These are phyloP conservation scores for Gymnothorax javanicus DNA, from an alignment of 2,797 vertebrate genomes.

Conservation along the genomic window DNA sequence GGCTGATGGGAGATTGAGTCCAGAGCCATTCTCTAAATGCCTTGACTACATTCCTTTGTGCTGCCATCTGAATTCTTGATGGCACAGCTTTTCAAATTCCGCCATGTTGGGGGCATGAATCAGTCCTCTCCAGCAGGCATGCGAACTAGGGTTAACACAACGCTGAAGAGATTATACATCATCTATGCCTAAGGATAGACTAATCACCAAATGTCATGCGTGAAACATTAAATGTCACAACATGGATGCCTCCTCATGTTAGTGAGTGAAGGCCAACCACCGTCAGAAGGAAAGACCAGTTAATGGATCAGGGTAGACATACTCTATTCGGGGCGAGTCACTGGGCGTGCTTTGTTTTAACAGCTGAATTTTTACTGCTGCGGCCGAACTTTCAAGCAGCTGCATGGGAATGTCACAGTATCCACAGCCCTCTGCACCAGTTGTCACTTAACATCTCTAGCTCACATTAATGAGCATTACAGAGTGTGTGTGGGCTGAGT, in stretches of 20 bases:
- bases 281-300: background rate
- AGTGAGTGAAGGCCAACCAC: background rate
- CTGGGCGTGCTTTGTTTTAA: background rate
- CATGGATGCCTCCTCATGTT: background rate
- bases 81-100: background rate
- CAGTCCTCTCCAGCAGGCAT: background rate
- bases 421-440: background rate
- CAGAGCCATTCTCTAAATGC: background rate
- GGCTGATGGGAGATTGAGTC: background rate
- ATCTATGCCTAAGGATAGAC: background rate
- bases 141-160: background rate
- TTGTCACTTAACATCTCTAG: background rate
- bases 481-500: no score
- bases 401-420: background rate
- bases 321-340: background rate
- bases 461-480: background rate
- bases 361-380: background rate
- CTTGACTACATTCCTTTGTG: background rate
- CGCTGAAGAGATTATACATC: background rate
- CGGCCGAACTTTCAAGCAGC: background rate
- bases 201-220: background rate
- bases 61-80: background rate
- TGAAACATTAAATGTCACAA: background rate
- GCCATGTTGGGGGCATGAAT: background rate
- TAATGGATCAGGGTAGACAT: background rate